Base-by-base conservation (phyloP, 2,888 invertebrate species). In the Alviniconcha strummeri region DNA sequence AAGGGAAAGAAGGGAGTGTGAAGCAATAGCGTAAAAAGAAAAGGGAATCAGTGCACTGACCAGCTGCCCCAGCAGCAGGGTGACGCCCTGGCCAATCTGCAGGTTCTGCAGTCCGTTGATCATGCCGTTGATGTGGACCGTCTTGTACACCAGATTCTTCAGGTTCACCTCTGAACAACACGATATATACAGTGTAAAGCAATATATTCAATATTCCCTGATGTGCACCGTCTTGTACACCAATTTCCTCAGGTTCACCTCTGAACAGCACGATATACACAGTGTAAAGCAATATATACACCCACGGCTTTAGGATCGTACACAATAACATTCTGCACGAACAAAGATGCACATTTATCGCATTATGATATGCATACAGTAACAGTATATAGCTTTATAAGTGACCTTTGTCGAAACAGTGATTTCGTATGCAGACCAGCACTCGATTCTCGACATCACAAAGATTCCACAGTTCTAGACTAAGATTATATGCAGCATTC, bases 51-150 rank as follows among this genome's bases (percentile, higher is more conserved):
- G 9, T 17, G 13, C 36, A 78, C 82, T 77, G 19, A 77, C 82
- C 82, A 69, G 77, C 13, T 82, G 36, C 13, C 77, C 82, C 52
- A 82, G 82, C 11, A 82, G 69, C 77, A 82, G 4, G 19, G 69
- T 82, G 76, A 82, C 82, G 7, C 82, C 79, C 85, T 89, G 87
- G 81, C 88, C 89, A 54, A 89, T 84, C 5, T 85, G 64, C 77
- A 90, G 83, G 75, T 90, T 86, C 79, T 86, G 71, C n/a, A 89
- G 86, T 36, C 90, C 89, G 80, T 82, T 86, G 9, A 91, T 86
- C 57, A 84, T 85, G 36, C 90, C 91, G 84, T 90, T 88, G 78
- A 91, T 86, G 67, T 86, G 85, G 19, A 90, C 89, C 17, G 88
- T 88, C 69, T 84, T 86, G 84, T 90, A 90, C 8, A 72, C 86